phyloP scores from a whole-genome alignment of 2,888 invertebrate species.

The Amblyjoppa fuscipennis region DNA sequence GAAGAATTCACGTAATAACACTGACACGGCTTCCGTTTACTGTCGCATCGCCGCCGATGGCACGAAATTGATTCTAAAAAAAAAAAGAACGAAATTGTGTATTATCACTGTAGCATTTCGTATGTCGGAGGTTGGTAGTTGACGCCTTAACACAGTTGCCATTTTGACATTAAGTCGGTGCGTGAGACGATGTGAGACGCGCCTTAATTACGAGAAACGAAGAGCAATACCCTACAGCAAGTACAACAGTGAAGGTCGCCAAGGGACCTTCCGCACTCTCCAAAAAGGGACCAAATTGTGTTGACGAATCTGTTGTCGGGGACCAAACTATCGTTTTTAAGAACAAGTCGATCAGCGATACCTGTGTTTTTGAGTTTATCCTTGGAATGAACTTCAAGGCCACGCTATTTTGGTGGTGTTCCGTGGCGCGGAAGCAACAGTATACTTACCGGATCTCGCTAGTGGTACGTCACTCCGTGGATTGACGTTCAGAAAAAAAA shows the following conservation, averaged over 20 bases:
- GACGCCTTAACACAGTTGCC: slow-evolving; percentile 67
- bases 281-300: slow-evolving; percentile 58
- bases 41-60: background rate
- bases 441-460: background rate
- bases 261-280: slow-evolving; percentile 24
- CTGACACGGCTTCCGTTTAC: background rate
- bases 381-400: slow-evolving; percentile 10
- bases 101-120: slow-evolving; percentile 38
- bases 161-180: slow-evolving; percentile 69
- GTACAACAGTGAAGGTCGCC: slow-evolving; percentile 25
- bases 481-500: background rate
- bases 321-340: slow-evolving; percentile 46
- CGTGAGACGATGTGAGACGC: slow-evolving; percentile 41
- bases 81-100: background rate
- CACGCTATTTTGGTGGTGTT: slow-evolving; percentile 13
- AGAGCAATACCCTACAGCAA: slow-evolving; percentile 55
- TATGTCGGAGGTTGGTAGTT: slow-evolving; percentile 49
- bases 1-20: background rate
- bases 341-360: background rate
- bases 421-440: background rate
- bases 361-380: slow-evolving; percentile 19
- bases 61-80: background rate
- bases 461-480: background rate
- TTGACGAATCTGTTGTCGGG: slow-evolving; percentile 44
- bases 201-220: slow-evolving; percentile 54